Conservation (phyloP, 2,113 vertebrate genomes). For the Ciconia stormi region DNA sequence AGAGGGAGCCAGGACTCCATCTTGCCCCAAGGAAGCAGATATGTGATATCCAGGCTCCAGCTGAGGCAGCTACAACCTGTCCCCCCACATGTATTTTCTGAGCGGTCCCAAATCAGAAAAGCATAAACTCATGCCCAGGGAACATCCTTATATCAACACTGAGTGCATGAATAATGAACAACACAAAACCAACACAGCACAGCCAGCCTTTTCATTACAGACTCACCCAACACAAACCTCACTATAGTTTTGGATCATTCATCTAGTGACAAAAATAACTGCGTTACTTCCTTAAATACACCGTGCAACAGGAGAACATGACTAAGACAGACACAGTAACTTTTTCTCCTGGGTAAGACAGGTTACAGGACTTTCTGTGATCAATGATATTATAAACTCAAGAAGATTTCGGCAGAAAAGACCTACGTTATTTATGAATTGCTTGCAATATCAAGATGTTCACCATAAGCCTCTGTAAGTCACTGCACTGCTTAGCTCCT, state of each 20-base stretch:
- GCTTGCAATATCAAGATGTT: not conserved
- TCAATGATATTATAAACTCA: not conserved
- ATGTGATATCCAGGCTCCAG: not conserved
- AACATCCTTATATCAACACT: not conserved
- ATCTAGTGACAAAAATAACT: not conserved
- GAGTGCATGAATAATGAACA: not conserved
- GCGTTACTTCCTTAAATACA: not conserved
- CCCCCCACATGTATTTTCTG: rapidly evolving
- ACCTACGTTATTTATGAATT: not conserved
- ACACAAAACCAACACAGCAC: not conserved
- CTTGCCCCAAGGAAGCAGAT: not conserved
- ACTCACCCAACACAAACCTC: not conserved
- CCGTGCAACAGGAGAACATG: rapidly evolving
- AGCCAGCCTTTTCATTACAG: not conserved
- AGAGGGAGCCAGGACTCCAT: not conserved
- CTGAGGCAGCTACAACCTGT: not conserved
- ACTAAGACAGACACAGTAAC: not conserved
- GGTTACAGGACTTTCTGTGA: not conserved
- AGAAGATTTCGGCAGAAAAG: not conserved
- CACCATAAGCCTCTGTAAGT: not conserved
- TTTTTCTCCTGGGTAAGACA: not conserved
- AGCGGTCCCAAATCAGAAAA: not conserved
- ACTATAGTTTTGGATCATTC: rapidly evolving
- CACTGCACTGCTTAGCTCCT: not conserved
- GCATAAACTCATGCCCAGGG: not conserved